A percentile compares a stretch with the other conserved stretches of the same genome.
phyloP scores from a whole-genome alignment of 2,113 vertebrate species.

The Peromyscus leucopus region DNA sequence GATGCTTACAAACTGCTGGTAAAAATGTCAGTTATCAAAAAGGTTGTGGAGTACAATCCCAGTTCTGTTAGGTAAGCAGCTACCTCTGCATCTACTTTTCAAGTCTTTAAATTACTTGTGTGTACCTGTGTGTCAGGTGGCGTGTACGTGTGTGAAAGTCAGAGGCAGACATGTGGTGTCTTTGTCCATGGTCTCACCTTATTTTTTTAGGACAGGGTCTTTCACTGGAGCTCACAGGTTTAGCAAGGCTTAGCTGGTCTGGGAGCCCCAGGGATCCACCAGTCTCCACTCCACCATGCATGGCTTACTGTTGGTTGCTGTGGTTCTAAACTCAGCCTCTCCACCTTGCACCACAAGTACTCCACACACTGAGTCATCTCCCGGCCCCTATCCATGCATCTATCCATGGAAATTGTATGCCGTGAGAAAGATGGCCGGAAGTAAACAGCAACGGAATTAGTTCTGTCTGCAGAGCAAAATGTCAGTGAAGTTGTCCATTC shows the following conservation, averaged over 20 bases:
- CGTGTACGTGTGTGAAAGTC: too few species aligned
- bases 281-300: not conserved
- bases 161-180: not conserved
- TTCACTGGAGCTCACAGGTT: not conserved
- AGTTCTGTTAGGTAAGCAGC: slow-evolving; percentile 48
- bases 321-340: not conserved
- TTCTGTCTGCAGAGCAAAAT: slow-evolving; percentile 12
- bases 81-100: not conserved
- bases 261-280: not conserved
- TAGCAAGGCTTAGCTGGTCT: not conserved
- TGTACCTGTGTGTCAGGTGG: not conserved
- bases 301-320: not conserved
- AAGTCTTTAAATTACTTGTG: not conserved
- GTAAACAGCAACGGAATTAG: too few species aligned
- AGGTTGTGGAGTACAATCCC: not conserved
- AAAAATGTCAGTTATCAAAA: not conserved
- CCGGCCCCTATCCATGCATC: slow-evolving; percentile 47
- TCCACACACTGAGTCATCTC: not conserved
- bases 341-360: not conserved
- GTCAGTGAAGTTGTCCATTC: not conserved
- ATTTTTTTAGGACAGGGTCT: not conserved
- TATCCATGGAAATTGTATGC: not conserved
- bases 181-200: not conserved
- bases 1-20: not conserved
- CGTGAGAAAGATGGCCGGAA: not conserved